Conservation (phyloP, 1,140 invertebrate genomes). For the Theocolax elegans region DNA sequence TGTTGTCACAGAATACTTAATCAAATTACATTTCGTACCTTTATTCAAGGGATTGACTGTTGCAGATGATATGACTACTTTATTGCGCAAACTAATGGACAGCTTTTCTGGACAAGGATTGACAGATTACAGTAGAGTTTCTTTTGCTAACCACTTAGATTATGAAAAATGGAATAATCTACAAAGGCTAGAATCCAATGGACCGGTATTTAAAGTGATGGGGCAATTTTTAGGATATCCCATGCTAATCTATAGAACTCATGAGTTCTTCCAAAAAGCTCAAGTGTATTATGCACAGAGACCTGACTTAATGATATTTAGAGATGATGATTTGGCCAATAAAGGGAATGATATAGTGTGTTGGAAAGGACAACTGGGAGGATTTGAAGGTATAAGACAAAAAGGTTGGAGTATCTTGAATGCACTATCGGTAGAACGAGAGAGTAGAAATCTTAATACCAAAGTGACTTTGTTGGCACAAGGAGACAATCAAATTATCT, state of each 20-base stretch:
- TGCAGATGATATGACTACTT: constrained; percentile 7
- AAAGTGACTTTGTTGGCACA: neutral
- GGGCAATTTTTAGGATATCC: neutral
- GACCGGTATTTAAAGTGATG: neutral
- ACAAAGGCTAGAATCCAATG: neutral
- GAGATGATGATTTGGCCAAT: neutral
- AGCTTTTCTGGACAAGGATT: neutral
- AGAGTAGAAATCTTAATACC: neutral
- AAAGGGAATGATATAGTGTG: neutral
- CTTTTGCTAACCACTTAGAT: neutral
- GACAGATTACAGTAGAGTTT: neutral
- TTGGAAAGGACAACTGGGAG: neutral
- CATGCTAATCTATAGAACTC: neutral
- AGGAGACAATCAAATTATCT: neutral
- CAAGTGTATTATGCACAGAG: neutral
- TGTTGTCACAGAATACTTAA: constrained; percentile 10
- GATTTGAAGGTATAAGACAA: neutral
- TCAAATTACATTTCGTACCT: neutral
- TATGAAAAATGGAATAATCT: constrained; percentile 16
- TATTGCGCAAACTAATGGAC: neutral
- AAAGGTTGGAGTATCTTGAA: neutral
- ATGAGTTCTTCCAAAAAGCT: neutral
- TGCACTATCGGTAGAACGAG: neutral
- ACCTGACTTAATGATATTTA: neutral
- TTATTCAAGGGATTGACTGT: constrained; percentile 5